Base-by-base conservation (phyloP, 2,797 vertebrate genomes). In the Lagocephalus sceleratus region DNA sequence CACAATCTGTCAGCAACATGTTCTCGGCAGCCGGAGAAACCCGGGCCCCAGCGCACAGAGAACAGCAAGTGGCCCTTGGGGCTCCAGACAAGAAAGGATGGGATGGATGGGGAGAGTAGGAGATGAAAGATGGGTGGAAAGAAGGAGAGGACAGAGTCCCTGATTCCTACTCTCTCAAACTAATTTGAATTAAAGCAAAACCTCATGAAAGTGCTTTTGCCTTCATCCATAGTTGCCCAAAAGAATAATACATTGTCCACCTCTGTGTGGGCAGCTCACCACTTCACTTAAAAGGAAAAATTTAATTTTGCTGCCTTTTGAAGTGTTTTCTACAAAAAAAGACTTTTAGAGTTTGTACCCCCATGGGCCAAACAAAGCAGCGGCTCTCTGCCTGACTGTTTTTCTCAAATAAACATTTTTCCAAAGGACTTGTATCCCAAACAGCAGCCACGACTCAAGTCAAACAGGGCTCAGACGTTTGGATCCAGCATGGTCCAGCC, bases 1-100 rank as follows among this genome's bases (percentile, higher is more conserved):
- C 73, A 80, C 73, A 82, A 84, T 88, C 88, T 89, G 86, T 85
- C 78, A 40, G 83, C 88, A 89, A 86, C 81, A 88, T 89, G 85
- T 84, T 84, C 77, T 81, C 73, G 79, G 57, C 73, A 71, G 73
- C 23, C 46, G 51, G 63, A 61, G 58, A 64, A 60, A 60, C 60
- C 47, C 50, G 2, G 55, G 64, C 39, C 55, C 65, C 44, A 5
- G 44, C 63, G 60, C 41, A 47, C 55, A 56, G 57, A 63, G 61
- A 71, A 25, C 54, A 57, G 76, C 23, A 53, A 75, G 63, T 60
- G 57, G 41, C 49, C 64, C 63, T 57, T 14, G 39, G 63, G 71
- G 47, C 55, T 65, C 44, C 38, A 70, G 57, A 54, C 63, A 51
- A 54, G 66, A 54, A 72, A 41, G 45, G 53, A 66, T 57, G 47